Evolutionary conservation across 1,140 invertebrate genomes (phyloP).

Genomic region (Plutomurus gul): DNA sequence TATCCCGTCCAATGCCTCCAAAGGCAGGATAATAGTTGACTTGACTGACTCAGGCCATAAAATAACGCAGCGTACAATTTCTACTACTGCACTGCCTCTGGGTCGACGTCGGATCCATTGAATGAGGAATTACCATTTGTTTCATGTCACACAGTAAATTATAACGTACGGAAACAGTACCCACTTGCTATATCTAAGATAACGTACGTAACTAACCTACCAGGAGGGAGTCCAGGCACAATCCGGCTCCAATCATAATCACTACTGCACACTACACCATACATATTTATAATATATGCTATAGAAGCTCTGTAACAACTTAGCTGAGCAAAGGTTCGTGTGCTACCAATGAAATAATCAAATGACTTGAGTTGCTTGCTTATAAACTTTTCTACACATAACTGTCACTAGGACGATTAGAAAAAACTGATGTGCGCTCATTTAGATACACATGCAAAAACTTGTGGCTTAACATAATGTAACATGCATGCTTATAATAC

Average conservation of each 20-base stretch:
- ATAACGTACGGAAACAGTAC: constrained; percentile 34
- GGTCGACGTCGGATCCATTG: constrained; percentile 13
- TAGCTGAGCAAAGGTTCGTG: not conserved
- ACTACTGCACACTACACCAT: not conserved
- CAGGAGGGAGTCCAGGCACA: constrained; percentile 7
- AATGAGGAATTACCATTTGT: constrained; percentile 48
- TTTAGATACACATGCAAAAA: constrained; percentile 29
- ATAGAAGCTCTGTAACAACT: not conserved
- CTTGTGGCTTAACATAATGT: constrained; percentile 4
- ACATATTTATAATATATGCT: not conserved
- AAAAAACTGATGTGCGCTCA: constrained; percentile 23
- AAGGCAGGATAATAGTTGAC: not conserved
- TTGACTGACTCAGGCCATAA: not conserved
- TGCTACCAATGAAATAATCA: constrained; percentile 27
- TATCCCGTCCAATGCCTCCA: constrained; percentile 19
- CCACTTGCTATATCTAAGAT: constrained; percentile 26
- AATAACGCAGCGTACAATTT: constrained; percentile 9
- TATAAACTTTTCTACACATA: constrained; percentile 18
- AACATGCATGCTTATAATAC: too few species aligned
- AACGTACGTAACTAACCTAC: constrained; percentile 17
- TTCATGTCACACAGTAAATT: constrained; percentile 44
- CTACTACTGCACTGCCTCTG: not conserved
- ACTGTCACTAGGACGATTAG: constrained; percentile 25
- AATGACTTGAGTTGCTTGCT: constrained; percentile 13
- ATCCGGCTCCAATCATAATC: constrained; percentile 26